Conservation (phyloP, 2,888 invertebrate genomes). For the Seira sanloemensis region DNA sequence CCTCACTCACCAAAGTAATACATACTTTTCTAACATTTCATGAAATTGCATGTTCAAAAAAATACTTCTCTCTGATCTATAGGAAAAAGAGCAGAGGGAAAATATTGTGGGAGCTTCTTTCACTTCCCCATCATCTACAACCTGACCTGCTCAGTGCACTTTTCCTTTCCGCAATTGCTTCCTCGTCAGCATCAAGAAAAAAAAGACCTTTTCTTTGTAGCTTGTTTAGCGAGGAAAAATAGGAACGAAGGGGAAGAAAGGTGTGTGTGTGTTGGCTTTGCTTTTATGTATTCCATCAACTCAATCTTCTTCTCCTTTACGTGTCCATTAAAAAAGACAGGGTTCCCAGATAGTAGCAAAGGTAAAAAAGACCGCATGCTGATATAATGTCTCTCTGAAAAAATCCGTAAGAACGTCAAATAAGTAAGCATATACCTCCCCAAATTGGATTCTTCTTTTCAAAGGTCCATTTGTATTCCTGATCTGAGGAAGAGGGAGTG, state of each 20-base stretch:
- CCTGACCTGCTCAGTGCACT: slow-evolving; percentile 53
- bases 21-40: not conserved
- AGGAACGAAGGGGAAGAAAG: not conserved
- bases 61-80: not conserved
- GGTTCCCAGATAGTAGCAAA: not conserved
- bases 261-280: slow-evolving; percentile 6
- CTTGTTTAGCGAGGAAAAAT: not conserved
- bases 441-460: slow-evolving; percentile 12
- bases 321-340: slow-evolving; percentile 7
- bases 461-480: not conserved
- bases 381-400: not conserved
- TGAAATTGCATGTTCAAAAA: slow-evolving; percentile 14
- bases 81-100: not conserved
- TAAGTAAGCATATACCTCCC: not conserved
- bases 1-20: not conserved
- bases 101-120: slow-evolving; percentile 39
- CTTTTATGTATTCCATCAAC: slow-evolving; percentile 32
- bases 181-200: slow-evolving; percentile 5
- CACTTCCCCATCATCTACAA: slow-evolving; percentile 34
- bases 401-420: not conserved
- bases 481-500: not conserved
- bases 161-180: slow-evolving; percentile 1
- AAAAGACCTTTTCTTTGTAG: not conserved
- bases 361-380: slow-evolving; percentile 16
- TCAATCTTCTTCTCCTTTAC: slow-evolving; percentile 43